phyloP scores from a whole-genome alignment of 2,797 vertebrate species.

The Ceyx erithaca region DNA sequence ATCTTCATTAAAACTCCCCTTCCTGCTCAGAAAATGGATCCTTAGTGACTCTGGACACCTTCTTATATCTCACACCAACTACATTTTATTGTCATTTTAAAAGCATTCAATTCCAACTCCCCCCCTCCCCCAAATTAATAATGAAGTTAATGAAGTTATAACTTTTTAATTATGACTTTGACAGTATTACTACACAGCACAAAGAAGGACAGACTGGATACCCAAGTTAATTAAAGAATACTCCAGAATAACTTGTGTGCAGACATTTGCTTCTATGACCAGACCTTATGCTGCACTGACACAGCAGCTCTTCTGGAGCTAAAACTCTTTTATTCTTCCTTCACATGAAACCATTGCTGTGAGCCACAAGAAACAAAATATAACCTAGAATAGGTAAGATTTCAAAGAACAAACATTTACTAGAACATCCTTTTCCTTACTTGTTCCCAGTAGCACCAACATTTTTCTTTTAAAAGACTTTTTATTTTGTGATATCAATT shows the following conservation, averaged over 20 bases:
- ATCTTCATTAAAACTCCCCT: constrained; percentile 15
- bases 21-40: constrained; percentile 22
- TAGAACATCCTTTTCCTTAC: not conserved
- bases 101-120: not conserved
- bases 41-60: not conserved
- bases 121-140: not conserved
- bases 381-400: not conserved
- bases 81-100: not conserved
- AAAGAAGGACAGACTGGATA: not conserved
- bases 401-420: not conserved
- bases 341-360: not conserved
- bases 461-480: not conserved
- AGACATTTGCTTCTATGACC: not conserved
- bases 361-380: not conserved
- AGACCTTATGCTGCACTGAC: not conserved
- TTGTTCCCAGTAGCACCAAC: not conserved
- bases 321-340: not conserved
- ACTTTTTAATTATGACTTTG: not conserved
- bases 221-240: not conserved
- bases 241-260: not conserved
- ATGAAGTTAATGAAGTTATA: not conserved
- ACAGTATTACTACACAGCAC: not conserved
- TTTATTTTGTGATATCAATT: not conserved
- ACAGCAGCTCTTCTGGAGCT: not conserved
- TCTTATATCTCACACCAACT: not conserved